Evolutionary conservation across 2,797 vertebrate genomes (phyloP), one percentile per base, ranked within the genome.

Genomic region (Morus bassanus): DNA sequence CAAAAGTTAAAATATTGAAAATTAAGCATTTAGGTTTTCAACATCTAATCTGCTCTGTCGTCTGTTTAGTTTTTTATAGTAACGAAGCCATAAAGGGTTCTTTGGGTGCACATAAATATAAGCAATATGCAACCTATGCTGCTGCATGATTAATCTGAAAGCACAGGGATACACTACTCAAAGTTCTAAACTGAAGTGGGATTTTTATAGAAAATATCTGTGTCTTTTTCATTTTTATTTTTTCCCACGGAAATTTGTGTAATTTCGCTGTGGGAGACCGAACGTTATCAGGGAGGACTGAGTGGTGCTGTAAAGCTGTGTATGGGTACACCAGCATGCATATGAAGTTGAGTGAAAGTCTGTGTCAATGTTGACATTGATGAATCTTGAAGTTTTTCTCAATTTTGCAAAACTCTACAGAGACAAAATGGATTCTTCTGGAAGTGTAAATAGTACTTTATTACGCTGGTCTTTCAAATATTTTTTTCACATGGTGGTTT

Each of bases 101-200:
- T 96, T 80, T 30, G 23, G 39, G 48, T 14, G 22, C 46, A 41
- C 12, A 17, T 65, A 63, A 89, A 57, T 61, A 48, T 24, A n/a
- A 88, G 35, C 25, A 27, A 28, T 81, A 22, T 7, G 7, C 1
- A 1, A 30, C 10, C 8, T 65, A 5, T 37, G 39, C 41, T 70
- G 8, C 37, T 87, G 41, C 28, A 35, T 94, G 65, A 93, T 92
- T 90, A 81, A 68, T 93, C 48, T 86, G 64, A 89, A 94, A 84
- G 24, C 63, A 91, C 18, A 39, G 35, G 50, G 41, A 43, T 59
- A n/a, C 22, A 8, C 11, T 57, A 46, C 33, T 67, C 53, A 74
- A 70, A 80, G 41, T 79, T 86, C 37, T 73, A 70, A 93, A 78
- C 24, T 39, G 15, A 91, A 89, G 43, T 30, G 27, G 19, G 17